A percentile compares a stretch with the other conserved stretches of the same genome.
These are phyloP conservation scores for Lepas anatifera DNA, from an alignment of 2,888 invertebrate species.

Conservation along the genomic window DNA sequence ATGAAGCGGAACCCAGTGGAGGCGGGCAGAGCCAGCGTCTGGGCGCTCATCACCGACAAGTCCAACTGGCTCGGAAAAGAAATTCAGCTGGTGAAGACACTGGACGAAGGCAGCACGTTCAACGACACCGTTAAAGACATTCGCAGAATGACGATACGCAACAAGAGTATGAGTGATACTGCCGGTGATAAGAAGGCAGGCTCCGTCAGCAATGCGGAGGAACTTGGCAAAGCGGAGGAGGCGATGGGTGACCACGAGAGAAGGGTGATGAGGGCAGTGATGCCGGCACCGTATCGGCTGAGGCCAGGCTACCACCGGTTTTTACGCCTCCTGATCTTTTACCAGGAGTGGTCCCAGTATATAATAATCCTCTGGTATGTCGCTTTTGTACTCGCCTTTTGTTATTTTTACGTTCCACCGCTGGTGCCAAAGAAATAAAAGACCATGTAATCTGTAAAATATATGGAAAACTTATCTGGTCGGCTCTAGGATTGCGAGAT, in stretches of 20 bases:
- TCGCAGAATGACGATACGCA: neutral
- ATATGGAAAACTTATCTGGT: no score
- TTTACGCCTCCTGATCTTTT: neutral
- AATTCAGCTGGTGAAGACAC: neutral
- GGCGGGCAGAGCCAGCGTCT: neutral
- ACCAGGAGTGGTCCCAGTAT: constrained; percentile 2
- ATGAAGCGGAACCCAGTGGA: neutral
- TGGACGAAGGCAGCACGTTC: neutral
- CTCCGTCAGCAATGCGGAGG: no score
- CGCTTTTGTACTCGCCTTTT: neutral
- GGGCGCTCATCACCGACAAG: neutral
- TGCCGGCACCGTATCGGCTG: no score
- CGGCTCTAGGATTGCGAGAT: no score
- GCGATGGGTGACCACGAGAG: neutral
- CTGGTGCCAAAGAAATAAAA: no score
- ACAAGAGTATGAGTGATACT: no score
- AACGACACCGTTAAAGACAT: neutral
- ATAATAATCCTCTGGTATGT: neutral
- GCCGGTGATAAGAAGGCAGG: no score
- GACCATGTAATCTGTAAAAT: no score
- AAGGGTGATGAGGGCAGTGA: no score
- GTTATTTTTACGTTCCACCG: neutral
- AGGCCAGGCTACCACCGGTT: neutral
- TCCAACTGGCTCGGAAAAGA: neutral
- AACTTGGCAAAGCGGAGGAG: neutral